A percentile compares a stretch with the other conserved stretches of the same genome.
Evolutionary conservation across 1,140 invertebrate genomes (phyloP).

Genomic region (Wasmannia auropunctata): DNA sequence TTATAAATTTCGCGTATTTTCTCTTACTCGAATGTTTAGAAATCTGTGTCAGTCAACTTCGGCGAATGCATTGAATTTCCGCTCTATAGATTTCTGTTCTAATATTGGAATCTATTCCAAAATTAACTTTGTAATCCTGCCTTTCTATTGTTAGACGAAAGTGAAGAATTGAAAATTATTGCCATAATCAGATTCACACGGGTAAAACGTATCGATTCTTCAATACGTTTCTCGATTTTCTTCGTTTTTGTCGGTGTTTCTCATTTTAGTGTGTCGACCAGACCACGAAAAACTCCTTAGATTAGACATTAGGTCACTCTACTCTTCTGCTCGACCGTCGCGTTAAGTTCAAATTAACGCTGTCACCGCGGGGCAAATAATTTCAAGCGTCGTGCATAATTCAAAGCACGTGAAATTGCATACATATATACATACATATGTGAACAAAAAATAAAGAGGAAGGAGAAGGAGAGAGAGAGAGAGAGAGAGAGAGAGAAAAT

Average conservation of each 20-base stretch:
- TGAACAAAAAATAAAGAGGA: not conserved
- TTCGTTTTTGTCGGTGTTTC: not conserved
- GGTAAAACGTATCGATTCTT: not conserved
- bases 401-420: conserved; percentile 50
- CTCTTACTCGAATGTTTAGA: conserved; percentile 33
- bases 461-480: not conserved
- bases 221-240: conserved; percentile 23
- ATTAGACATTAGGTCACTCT: conserved; percentile 47
- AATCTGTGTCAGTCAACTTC: conserved; percentile 25
- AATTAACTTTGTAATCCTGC: conserved; percentile 1
- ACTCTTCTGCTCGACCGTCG: not conserved
- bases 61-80: conserved; percentile 28
- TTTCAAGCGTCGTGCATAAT: conserved; percentile 55
- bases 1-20: conserved; percentile 41
- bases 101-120: not conserved
- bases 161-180: not conserved
- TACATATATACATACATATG: not conserved
- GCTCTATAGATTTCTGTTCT: not conserved
- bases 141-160: not conserved
- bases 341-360: conserved; percentile 70
- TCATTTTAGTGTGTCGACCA: not conserved
- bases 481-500: not conserved
- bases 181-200: not conserved
- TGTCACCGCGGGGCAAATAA: conserved; percentile 67
- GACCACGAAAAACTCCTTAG: conserved; percentile 12